These are phyloP conservation scores for Ivindomyrus marchei DNA, from an alignment of 2,113 vertebrate genomes.

Conservation along the genomic window DNA sequence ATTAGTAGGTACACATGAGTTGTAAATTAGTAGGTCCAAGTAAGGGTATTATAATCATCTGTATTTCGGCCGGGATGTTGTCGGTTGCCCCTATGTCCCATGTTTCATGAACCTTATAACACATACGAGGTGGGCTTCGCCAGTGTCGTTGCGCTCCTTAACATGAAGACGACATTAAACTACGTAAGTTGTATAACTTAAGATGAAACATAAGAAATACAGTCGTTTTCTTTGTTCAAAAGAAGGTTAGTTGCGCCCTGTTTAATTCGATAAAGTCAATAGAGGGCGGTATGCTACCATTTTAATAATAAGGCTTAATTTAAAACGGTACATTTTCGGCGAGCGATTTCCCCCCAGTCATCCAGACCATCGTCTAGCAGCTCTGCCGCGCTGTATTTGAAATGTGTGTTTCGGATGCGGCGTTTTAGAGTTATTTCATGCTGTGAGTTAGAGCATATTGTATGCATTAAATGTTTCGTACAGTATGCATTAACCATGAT, in stretches of 20 bases:
- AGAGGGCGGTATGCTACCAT: slow-evolving; percentile 8
- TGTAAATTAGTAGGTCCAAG: neutral
- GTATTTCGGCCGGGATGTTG: neutral
- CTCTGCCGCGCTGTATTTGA: neutral
- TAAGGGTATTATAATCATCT: neutral
- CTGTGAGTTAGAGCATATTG: neutral
- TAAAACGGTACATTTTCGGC: neutral
- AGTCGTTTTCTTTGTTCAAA: neutral
- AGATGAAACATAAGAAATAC: neutral
- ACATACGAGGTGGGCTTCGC: neutral
- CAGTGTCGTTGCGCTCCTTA: neutral
- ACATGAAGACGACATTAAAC: neutral
- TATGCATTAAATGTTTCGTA: neutral
- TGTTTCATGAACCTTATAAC: neutral
- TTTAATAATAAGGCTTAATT: neutral
- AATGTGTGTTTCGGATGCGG: neutral
- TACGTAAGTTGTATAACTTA: neutral
- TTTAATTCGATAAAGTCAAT: slow-evolving; percentile 1
- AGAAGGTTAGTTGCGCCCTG: neutral
- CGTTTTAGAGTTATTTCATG: neutral
- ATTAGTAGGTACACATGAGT: neutral
- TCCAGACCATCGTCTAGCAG: neutral
- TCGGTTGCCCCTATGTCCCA: neutral
- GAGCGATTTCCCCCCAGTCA: neutral
- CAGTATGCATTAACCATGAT: neutral